phyloP scores from a whole-genome alignment of 2,797 vertebrate genomes.

The Gymnoscopelus braueri region DNA sequence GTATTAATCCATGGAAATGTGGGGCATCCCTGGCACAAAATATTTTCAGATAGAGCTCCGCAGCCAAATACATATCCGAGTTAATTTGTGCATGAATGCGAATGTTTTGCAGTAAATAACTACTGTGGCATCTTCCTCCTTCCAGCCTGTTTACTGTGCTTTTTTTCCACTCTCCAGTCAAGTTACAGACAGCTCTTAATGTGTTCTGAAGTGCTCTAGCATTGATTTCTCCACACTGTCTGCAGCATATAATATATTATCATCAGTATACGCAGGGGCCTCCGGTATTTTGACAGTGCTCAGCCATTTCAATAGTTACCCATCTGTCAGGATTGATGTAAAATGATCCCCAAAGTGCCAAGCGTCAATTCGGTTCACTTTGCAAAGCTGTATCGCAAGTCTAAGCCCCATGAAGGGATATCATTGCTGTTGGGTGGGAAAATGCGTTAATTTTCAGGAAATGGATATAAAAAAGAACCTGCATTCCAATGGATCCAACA shows the following conservation, averaged over 20 bases:
- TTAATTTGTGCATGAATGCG: too few relatives aligned
- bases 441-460: too few relatives aligned
- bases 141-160: slow-evolving; percentile 2
- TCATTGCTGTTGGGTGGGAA: slow-evolving; percentile 1
- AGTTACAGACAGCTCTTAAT: slow-evolving; percentile 16
- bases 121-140: slow-evolving; percentile 12
- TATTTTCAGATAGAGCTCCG: too few relatives aligned
- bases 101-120: neutral
- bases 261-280: slow-evolving; percentile 21
- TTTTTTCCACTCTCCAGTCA: neutral
- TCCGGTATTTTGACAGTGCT: slow-evolving; percentile 27
- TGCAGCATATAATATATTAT: slow-evolving; percentile 21
- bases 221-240: slow-evolving; percentile 21
- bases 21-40: too few relatives aligned
- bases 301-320: slow-evolving; percentile 5
- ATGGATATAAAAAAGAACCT: too few relatives aligned
- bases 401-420: slow-evolving; percentile 16
- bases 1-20: too few relatives aligned
- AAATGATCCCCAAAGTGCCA: slow-evolving; percentile 33
- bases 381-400: slow-evolving; percentile 5
- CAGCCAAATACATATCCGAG: neutral
- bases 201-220: slow-evolving; percentile 2
- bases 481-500: too few relatives aligned
- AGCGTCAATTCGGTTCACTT: slow-evolving; percentile 16
- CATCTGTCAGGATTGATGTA: slow-evolving; percentile 22